phyloP scores from a whole-genome alignment of 2,113 vertebrate genomes.

The Ramphastos sulfuratus region DNA sequence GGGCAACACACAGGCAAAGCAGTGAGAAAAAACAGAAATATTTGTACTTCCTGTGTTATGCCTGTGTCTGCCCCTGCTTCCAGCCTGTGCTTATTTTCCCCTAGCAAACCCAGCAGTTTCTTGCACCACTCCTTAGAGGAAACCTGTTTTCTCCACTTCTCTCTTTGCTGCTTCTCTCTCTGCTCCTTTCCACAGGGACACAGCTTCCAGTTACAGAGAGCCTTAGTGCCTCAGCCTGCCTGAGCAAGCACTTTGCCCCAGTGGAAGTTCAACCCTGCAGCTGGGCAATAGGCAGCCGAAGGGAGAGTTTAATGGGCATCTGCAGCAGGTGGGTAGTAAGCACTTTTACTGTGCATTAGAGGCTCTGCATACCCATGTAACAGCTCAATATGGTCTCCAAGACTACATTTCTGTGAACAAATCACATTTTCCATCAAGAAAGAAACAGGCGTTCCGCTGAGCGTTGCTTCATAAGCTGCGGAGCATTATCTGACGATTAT shows the following conservation, averaged over 20 bases:
- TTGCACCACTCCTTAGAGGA: neutral
- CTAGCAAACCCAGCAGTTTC: neutral
- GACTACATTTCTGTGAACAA: neutral
- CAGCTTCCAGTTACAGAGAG: neutral
- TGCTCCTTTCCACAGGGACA: neutral
- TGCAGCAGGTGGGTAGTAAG: neutral
- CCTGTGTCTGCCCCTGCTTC: neutral
- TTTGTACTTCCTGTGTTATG: neutral
- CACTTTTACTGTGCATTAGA: neutral
- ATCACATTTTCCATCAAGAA: slow-evolving; percentile 16
- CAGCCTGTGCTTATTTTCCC: neutral
- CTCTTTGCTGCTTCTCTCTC: neutral
- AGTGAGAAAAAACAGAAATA: neutral
- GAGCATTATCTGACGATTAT: neutral
- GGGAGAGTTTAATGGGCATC: neutral
- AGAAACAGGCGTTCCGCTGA: neutral
- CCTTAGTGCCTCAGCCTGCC: neutral
- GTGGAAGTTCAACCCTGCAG: neutral
- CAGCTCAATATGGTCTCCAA: neutral
- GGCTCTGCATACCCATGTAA: neutral
- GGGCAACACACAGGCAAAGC: neutral
- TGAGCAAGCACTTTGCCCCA: neutral
- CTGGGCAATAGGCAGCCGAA: neutral
- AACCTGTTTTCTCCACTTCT: neutral
- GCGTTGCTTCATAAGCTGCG: neutral